Evolutionary conservation across 2,113 vertebrate genomes (phyloP), one percentile per base, ranked within the genome.

Genomic region (Hydropotes inermis): DNA sequence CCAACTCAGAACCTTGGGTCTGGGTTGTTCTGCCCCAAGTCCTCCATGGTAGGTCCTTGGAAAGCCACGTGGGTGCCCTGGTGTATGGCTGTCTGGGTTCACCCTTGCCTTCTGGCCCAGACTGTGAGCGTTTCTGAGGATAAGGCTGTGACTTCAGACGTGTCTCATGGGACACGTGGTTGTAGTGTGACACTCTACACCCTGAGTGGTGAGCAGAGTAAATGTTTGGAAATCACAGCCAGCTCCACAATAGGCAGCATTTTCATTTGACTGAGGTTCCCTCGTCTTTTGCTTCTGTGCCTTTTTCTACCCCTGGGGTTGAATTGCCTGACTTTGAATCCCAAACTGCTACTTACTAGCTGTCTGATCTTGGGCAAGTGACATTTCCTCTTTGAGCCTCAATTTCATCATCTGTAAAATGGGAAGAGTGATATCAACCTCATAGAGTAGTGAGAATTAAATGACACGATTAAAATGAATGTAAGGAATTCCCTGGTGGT

Each of bases 361-460:
- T 88, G 33, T 52, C 88, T 61, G 83, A 92, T 15, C 89, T 89
- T 39, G 28, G 57, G 25, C 36, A 67, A 82, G 54, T 74, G 30
- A 28, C 16, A 81, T 70, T 90, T 82, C 57, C 15, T 60, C 70
- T 74, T 50, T 14, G 13, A 57, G 39, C 60, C 58, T 96, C 67
- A 87, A 52, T 58, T 67, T 58, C 50, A 76, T 57, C 43, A 43
- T 52, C 33, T 96, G 27, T 87, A 91, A 70, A 91, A 82, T 81
- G 60, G 28, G 52, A 50, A 60, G 87, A 87, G 36, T 82, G 45
- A 52, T 23, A 54, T 60, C 33, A 57, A 15, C 27, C 30, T 76
- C 45, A 55, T 2, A 45, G 19, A 82, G n/a, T 11, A 54, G 17
- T 60, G 30, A 76, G 28, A 30, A 83, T 30, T 55, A 76, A 54